Evolutionary conservation across 2,113 vertebrate species (phyloP), one percentile per base, ranked within the genome.

Genomic region (Laterallus jamaicensis): DNA sequence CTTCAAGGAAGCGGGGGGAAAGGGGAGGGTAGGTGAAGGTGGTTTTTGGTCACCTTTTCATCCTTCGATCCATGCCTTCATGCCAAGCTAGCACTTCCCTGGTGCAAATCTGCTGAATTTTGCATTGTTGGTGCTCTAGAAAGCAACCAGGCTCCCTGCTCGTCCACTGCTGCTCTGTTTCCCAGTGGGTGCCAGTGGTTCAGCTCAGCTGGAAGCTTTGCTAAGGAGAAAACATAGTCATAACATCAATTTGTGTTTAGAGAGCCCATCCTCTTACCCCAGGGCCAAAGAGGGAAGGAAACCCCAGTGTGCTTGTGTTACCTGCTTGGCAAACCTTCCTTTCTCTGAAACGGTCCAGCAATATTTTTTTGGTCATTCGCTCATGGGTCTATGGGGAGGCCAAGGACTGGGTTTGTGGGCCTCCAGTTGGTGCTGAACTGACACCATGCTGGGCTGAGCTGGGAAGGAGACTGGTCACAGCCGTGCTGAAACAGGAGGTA

Each of bases 321-420:
- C 12, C 68, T 69, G 35, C 9, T 18, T 29, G n/a, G 31, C 37
- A 69, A 82, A 90, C 11, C 12, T 40, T 32, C 54, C 71, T 73
- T 69, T 63, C 37, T 62, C 54, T 63, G 76, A 81, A 66, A 81
- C 7, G 5, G 6, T 24, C 40, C 12, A 52, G 63, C 44, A 54
- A 8, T 6, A 2, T 2, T 17, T 49, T 29, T 79, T 42, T 47
- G 7, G 21, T 83, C 7, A 29, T 8, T 73, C 42, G 16, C 25
- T 52, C 35, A 0, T 3, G 29, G 44, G 15, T 13, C 44, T 7
- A 2, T 0, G 4, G 26, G 56, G 42, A 40, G 4, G 28, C n/a
- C 2, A 1, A 59, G 66, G 40, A 10, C 55, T 26, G 47, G 35
- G 26, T 13, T 29, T 67, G 24, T 40, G 73, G 44, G 79, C 74